Conservation (phyloP, 2,113 vertebrate genomes). For the Lycocorax pyrrhopterus region DNA sequence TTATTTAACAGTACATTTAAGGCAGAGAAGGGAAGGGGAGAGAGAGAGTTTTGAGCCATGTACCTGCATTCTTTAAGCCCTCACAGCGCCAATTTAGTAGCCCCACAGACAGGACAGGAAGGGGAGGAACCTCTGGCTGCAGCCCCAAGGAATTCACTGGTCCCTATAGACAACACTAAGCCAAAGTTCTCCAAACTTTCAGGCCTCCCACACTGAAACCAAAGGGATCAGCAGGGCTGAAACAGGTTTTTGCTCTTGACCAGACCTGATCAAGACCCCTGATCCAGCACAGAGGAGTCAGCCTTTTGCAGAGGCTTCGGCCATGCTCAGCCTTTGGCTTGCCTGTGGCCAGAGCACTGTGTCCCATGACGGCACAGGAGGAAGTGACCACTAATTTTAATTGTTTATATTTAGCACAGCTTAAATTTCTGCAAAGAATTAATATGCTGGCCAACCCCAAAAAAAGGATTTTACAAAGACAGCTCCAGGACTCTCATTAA, state of each 20-base stretch:
- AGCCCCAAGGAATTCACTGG: neutral
- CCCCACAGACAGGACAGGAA: neutral
- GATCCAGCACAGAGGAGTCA: neutral
- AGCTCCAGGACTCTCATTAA: neutral
- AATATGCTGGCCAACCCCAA: neutral
- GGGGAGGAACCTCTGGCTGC: neutral
- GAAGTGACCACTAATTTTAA: neutral
- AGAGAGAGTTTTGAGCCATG: neutral
- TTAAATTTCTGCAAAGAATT: neutral
- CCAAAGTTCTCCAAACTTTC: neutral
- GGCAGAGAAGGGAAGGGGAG: too few relatives aligned
- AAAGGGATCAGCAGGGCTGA: neutral
- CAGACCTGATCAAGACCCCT: neutral
- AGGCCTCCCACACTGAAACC: neutral
- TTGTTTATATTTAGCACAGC: neutral
- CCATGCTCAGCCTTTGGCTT: neutral
- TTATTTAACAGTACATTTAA: neutral
- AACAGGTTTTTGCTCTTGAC: neutral
- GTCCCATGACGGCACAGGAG: neutral
- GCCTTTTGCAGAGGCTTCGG: neutral
- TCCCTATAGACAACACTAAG: fast-evolving
- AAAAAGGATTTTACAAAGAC: neutral
- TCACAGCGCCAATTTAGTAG: neutral
- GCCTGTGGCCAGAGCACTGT: neutral
- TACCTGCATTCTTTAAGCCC: neutral